Conservation (phyloP, 1,140 invertebrate species). For the Drosophila oshimai region DNA sequence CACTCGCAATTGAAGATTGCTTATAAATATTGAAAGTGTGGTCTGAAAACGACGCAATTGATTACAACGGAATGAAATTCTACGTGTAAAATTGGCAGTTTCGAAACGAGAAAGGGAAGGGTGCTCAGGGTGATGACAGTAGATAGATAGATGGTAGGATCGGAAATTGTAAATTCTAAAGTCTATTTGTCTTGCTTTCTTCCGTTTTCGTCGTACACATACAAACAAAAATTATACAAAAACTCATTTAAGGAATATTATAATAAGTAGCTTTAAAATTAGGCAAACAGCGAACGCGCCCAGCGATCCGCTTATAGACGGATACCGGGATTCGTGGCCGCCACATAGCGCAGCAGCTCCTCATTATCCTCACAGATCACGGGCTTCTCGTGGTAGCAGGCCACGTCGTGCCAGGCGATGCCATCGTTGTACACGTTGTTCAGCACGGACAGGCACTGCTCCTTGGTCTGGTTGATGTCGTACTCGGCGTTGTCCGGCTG, state of each 20-base stretch:
- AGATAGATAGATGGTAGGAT: conserved; percentile 58
- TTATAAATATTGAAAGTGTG: conserved; percentile 50
- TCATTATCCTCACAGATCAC: conserved; percentile 94
- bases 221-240: conserved; percentile 76
- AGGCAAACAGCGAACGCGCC: conserved; percentile 67
- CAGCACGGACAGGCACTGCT: conserved; percentile 92
- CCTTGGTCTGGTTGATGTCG: conserved; percentile 93
- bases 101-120: conserved; percentile 33
- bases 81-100: conserved; percentile 59
- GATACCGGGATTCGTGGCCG: conserved; percentile 90
- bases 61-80: conserved; percentile 31
- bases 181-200: conserved; percentile 81
- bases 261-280: conserved; percentile 81
- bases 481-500: conserved; percentile 96
- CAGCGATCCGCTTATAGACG: conserved; percentile 85
- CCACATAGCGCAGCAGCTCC: conserved; percentile 92
- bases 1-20: conserved; percentile 21
- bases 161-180: conserved; percentile 81
- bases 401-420: conserved; percentile 95
- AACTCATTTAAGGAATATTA: conserved; percentile 78
- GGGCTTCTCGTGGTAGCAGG: conserved; percentile 95
- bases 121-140: conserved; percentile 28
- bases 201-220: conserved; percentile 71
- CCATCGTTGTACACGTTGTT: conserved; percentile 97
- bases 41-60: conserved; percentile 34